Evolutionary conservation across 2,888 invertebrate genomes (phyloP).

Genomic region (Trissonchulus sp.): DNA sequence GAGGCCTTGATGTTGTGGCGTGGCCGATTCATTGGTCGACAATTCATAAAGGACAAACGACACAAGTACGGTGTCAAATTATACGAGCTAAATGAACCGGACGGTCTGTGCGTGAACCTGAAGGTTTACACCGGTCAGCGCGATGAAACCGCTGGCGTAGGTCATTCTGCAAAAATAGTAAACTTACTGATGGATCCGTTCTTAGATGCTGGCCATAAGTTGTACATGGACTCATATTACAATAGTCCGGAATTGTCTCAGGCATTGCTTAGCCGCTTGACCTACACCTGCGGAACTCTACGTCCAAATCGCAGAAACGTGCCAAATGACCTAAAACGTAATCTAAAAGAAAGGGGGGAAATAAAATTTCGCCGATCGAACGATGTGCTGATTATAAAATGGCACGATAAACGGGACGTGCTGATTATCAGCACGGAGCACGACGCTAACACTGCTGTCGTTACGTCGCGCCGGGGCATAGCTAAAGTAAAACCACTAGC

Average conservation of each 20-base stretch:
- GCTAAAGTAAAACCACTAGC: neutral
- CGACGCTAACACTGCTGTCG: neutral
- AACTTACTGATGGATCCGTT: neutral
- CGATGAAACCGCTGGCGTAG: conserved; percentile 13
- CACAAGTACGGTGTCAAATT: too few species aligned
- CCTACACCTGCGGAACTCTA: neutral
- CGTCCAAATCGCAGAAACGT: neutral
- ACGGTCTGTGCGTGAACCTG: neutral
- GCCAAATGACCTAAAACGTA: neutral
- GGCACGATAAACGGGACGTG: conserved; percentile 8
- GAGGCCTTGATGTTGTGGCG: conserved; percentile 23
- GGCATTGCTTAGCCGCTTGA: neutral
- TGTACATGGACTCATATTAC: conserved; percentile 13
- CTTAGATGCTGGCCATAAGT: neutral
- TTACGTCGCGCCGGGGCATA: neutral
- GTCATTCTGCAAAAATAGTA: conserved; percentile 10
- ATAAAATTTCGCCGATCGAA: neutral
- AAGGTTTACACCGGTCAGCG: neutral
- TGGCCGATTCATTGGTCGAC: conserved; percentile 4
- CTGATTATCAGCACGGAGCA: conserved; percentile 21
- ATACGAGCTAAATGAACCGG: too few species aligned
- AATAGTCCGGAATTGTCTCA: neutral
- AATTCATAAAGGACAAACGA: too few species aligned
- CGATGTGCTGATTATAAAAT: neutral
- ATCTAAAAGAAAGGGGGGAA: conserved; percentile 1